Evolutionary conservation across 2,113 vertebrate genomes (phyloP).

Genomic region (Stercorarius parasiticus): DNA sequence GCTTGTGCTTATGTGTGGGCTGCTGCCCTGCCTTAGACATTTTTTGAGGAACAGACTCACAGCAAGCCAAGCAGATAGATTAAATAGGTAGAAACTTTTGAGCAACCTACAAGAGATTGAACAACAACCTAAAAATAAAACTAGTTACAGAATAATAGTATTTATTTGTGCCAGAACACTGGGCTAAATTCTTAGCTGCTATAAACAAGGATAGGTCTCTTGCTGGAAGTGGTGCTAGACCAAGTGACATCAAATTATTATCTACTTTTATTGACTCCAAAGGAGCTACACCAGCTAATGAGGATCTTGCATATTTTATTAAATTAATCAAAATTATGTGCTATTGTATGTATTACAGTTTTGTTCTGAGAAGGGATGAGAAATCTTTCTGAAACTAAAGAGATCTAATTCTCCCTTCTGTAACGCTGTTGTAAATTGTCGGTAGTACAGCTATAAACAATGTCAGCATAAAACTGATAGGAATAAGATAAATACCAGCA

Average conservation of each 20-base stretch:
- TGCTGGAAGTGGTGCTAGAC: background rate
- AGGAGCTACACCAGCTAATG: background rate
- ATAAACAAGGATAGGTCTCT: background rate
- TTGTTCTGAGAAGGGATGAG: background rate
- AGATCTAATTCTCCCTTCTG: background rate
- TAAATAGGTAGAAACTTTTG: slow-evolving; percentile 56
- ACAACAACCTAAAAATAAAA: slow-evolving; percentile 51
- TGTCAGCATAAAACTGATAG: background rate
- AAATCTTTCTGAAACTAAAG: background rate
- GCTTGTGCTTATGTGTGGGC: slow-evolving; percentile 62
- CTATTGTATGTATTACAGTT: background rate
- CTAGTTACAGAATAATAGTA: slow-evolving; percentile 13
- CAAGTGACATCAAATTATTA: background rate
- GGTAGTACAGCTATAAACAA: background rate
- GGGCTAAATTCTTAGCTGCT: background rate
- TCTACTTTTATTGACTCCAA: background rate
- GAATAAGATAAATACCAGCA: background rate
- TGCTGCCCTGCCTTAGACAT: slow-evolving; percentile 60
- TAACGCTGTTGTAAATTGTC: background rate
- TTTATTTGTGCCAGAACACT: slow-evolving; percentile 7
- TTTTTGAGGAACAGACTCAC: slow-evolving; percentile 56
- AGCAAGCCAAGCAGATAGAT: slow-evolving; percentile 54
- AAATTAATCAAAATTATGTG: background rate
- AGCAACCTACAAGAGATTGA: slow-evolving; percentile 22
- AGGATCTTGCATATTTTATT: background rate